Base-by-base conservation (phyloP, 2,113 vertebrate species). In the Rhabdornis inornatus region DNA sequence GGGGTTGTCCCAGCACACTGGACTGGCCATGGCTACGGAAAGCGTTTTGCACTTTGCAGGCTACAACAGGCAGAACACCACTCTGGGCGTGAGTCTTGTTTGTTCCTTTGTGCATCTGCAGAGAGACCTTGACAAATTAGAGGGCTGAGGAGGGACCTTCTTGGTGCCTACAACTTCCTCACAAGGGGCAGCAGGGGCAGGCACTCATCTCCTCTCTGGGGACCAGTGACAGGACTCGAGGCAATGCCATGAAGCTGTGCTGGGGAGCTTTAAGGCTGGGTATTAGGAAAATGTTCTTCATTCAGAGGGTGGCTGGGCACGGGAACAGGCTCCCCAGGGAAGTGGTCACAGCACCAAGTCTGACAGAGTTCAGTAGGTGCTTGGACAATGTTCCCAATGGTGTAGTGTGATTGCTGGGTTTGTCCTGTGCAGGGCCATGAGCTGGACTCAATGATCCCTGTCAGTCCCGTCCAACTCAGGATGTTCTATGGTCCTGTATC, bases 11-110 rank as follows among this genome's bases (percentile, higher is more conserved):
- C 99, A 99, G 98, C 99, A 99, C 97, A 99, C 99, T 0, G 99
- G 99, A 27, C 97, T 99, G 80, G 99, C 99, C 52, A 99, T 99
- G 99, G 99, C 99, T 65, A 99, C 99, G 0, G 99, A 99, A 94
- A 99, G 99, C 69, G 99, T 99, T 68, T 97, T 99, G 72, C 98
- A 99, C 95, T 99, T 99, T 5, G 99, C 99, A 6, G 98, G 99
- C 90, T 99, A 99, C 98, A 99, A 99, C 98, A 98, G 98, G 57
- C 98, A 99, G 90, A 99, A 99, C 95, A 99, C 98, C 1, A 99
- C 99, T 13, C 98, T 99, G 2, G 99, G 99, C n/a, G 99, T 99
- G 97, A 97, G 99, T 98, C 86, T 6, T 14, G 44, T n/a, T 40
- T 40, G 33, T 33, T 63, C 23, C 15, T 37, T 24, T 68, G 47